A percentile compares a stretch with the other conserved stretches of the same genome.
phyloP scores from a whole-genome alignment of 2,888 invertebrate genomes.

The Pseudococcus longispinus region DNA sequence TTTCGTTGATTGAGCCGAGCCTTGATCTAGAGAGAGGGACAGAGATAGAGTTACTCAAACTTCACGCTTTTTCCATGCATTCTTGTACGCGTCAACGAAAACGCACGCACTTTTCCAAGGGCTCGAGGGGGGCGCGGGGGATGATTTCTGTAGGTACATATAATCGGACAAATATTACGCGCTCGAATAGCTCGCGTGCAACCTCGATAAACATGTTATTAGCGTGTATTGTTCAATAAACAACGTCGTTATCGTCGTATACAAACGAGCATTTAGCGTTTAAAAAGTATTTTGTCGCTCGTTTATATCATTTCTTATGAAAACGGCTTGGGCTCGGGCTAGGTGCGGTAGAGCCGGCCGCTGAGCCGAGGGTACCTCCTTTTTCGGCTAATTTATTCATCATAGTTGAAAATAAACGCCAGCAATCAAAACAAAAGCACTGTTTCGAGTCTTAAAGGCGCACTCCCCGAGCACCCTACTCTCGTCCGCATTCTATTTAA shows the following conservation, averaged over 20 bases:
- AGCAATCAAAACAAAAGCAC: slow-evolving; percentile 39
- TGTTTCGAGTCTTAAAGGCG: slow-evolving; percentile 19
- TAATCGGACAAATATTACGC: background rate
- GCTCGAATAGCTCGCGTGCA: slow-evolving; percentile 25
- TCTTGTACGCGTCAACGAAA: background rate
- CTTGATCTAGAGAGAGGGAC: background rate
- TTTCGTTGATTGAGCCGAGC: background rate
- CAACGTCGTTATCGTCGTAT: background rate
- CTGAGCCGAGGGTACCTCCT: background rate
- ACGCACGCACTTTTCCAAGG: background rate
- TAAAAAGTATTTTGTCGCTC: slow-evolving; percentile 29
- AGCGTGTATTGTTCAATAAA: slow-evolving; percentile 17
- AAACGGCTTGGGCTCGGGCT: background rate
- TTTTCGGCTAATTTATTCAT: slow-evolving; percentile 44
- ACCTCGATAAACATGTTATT: slow-evolving; percentile 28
- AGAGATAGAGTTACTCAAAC: too few species aligned
- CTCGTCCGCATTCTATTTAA: background rate
- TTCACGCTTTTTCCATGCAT: background rate
- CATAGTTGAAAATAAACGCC: slow-evolving; percentile 12
- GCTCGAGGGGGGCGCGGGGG: too few species aligned
- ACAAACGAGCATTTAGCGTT: slow-evolving; percentile 10
- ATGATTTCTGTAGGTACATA: background rate
- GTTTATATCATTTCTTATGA: slow-evolving; percentile 27
- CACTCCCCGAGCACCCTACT: background rate
- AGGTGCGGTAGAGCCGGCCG: too few species aligned